These are phyloP conservation scores for Sacculina carcini DNA, from an alignment of 2,888 invertebrate genomes.

Conservation along the genomic window DNA sequence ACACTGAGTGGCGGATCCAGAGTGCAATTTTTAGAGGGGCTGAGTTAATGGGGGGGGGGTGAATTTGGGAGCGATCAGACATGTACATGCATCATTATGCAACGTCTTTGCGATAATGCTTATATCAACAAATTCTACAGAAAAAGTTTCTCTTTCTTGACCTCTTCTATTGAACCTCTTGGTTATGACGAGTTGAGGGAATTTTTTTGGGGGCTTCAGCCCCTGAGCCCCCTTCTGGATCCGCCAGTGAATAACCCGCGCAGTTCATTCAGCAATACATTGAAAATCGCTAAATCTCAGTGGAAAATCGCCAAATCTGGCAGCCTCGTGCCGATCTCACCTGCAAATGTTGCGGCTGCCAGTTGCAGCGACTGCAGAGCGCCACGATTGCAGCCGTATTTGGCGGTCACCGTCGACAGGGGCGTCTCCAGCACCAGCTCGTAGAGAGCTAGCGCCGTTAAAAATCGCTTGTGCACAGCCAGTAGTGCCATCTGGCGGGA, in stretches of 20 bases:
- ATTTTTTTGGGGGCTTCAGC: too few species aligned
- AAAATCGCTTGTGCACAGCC: conserved; percentile 35
- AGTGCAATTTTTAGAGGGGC: too few species aligned
- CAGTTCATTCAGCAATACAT: neutral
- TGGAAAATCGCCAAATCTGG: neutral
- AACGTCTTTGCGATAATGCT: too few species aligned
- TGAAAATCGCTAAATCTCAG: neutral
- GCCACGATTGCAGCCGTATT: conserved; percentile 65
- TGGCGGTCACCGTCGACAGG: conserved; percentile 46
- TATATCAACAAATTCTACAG: too few species aligned
- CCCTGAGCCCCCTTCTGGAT: too few species aligned
- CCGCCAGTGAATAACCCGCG: neutral
- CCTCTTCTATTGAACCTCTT: too few species aligned
- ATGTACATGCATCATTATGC: too few species aligned
- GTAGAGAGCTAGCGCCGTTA: conserved; percentile 64
- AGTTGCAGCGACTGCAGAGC: conserved; percentile 81
- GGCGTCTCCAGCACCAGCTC: conserved; percentile 78
- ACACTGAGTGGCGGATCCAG: too few species aligned
- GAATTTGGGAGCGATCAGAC: too few species aligned
- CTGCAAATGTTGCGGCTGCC: conserved; percentile 78
- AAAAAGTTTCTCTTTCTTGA: too few species aligned
- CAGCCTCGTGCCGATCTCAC: conserved; percentile 21
- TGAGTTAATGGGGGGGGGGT: too few species aligned
- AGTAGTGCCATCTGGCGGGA: conserved; percentile 14
- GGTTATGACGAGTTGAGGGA: too few species aligned